Conservation (phyloP, 2,888 invertebrate genomes). For the Hirtodrosophila histrioides region DNA sequence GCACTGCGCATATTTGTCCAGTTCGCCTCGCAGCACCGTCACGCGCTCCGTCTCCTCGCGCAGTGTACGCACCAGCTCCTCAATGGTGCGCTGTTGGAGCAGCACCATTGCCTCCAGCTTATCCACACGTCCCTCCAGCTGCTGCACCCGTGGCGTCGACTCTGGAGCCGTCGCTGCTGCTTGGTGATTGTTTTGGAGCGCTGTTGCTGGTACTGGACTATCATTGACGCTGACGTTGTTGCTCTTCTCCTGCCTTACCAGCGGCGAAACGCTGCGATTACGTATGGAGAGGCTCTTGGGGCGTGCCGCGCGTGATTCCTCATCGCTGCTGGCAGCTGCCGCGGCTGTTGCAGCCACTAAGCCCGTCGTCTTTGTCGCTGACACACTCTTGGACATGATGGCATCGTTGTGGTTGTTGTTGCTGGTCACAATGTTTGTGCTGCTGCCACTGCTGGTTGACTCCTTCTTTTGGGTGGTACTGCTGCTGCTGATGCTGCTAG, state of each 20-base stretch:
- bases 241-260: conserved; percentile 49
- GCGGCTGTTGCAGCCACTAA: conserved; percentile 19
- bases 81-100: conserved; percentile 86
- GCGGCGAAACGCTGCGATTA: conserved; percentile 82
- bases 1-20: conserved; percentile 89
- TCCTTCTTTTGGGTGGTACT: conserved; percentile 62
- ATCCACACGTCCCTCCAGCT: conserved; percentile 82
- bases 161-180: conserved; percentile 13
- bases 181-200: no score
- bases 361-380: conserved; percentile 48
- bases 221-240: conserved; percentile 2
- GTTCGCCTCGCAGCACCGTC: conserved; percentile 87
- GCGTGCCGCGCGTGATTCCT: conserved; percentile 76
- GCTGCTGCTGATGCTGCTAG: conserved; percentile 30
- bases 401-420: conserved; percentile 60
- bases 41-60: conserved; percentile 88
- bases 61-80: conserved; percentile 87
- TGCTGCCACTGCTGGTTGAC: conserved; percentile 41
- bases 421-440: conserved; percentile 42
- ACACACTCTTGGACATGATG: conserved; percentile 64
- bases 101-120: conserved; percentile 82
- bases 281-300: conserved; percentile 82
- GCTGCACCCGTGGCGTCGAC: conserved; percentile 67
- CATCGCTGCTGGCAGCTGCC: conserved; percentile 60
- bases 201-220: conserved; percentile 15